phyloP scores from a whole-genome alignment of 2,888 invertebrate genomes.

The Pecten maximus region DNA sequence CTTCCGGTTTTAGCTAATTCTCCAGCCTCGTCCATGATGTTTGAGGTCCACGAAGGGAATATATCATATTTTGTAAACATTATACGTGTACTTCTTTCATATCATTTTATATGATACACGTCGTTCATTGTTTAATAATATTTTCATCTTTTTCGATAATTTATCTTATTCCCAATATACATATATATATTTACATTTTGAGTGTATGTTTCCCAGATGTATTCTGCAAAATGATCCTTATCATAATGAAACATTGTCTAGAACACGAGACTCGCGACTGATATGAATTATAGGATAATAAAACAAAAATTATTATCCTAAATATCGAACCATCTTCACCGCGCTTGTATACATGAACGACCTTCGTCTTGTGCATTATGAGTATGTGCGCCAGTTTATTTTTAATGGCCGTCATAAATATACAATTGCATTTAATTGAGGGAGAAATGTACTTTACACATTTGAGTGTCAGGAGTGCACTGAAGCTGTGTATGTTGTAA shows the following conservation, averaged over 20 bases:
- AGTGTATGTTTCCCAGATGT: background rate
- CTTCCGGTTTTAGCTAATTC: constrained; percentile 32
- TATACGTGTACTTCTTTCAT: too few relatives aligned
- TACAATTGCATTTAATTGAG: background rate
- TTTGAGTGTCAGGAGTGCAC: background rate
- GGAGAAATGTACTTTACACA: background rate
- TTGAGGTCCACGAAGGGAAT: background rate
- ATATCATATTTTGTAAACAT: too few relatives aligned
- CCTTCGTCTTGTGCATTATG: background rate
- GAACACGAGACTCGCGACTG: background rate
- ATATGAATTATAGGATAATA: background rate
- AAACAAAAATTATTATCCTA: background rate
- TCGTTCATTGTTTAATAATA: background rate
- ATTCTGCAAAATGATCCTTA: background rate
- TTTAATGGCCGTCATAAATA: background rate
- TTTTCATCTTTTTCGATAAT: background rate
- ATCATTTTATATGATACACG: background rate
- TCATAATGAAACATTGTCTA: background rate
- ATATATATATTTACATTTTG: too few relatives aligned
- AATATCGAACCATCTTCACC: background rate
- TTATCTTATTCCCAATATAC: too few relatives aligned
- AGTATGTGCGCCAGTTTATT: background rate
- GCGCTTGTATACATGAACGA: background rate
- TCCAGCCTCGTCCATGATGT: background rate
- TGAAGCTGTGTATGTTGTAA: background rate